phyloP scores from a whole-genome alignment of 2,113 vertebrate species.

The Eonycteris spelaea region DNA sequence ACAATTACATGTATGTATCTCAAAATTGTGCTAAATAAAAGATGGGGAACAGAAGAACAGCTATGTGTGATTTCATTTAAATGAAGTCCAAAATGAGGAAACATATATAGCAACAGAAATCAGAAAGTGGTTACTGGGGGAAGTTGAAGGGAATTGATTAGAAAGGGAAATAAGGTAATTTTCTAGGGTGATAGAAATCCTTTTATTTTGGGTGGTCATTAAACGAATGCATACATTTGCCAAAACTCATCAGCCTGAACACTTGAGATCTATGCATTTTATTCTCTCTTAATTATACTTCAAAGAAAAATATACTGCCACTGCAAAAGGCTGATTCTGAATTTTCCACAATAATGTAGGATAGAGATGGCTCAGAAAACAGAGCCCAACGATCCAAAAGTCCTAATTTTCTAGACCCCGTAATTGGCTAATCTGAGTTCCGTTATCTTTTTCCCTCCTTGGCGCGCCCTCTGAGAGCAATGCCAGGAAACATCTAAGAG shows the following conservation, averaged over 20 bases:
- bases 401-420: slow-evolving; percentile 15
- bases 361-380: neutral
- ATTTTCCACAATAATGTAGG: neutral
- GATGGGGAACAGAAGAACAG: neutral
- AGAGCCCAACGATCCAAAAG: neutral
- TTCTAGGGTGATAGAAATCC: neutral
- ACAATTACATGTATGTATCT: neutral
- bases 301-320: neutral
- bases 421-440: slow-evolving; percentile 33
- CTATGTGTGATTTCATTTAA: neutral
- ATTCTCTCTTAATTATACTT: neutral
- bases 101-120: neutral
- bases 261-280: neutral
- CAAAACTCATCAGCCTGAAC: neutral
- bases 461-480: neutral
- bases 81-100: neutral
- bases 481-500: slow-evolving; percentile 17
- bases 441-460: slow-evolving; percentile 26
- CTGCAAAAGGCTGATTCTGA: neutral
- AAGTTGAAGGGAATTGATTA: neutral
- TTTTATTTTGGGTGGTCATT: neutral
- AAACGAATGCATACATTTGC: neutral
- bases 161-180: neutral
- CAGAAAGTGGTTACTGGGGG: neutral
- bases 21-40: neutral